Evolutionary conservation across 2,797 vertebrate genomes (phyloP).

Genomic region (Acanthornis magna): DNA sequence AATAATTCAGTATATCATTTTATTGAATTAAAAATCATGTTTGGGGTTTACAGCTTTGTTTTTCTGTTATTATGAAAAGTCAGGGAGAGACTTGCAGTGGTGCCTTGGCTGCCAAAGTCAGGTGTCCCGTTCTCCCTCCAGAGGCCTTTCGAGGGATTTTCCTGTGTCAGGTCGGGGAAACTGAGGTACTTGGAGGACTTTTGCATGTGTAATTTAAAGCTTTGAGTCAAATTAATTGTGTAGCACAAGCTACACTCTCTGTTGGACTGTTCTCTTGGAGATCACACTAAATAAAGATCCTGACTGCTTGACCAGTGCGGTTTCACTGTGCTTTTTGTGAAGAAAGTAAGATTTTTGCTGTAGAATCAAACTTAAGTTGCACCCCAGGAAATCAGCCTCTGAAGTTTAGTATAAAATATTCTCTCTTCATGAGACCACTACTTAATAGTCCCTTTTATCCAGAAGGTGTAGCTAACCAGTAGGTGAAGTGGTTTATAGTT

Average conservation of each 20-base stretch:
- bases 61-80: background rate
- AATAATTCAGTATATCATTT: background rate
- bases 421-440: background rate
- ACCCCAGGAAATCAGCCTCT: background rate
- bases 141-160: background rate
- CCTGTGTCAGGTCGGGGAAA: background rate
- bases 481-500: background rate
- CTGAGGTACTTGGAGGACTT: background rate
- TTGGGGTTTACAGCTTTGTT: background rate
- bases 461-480: background rate
- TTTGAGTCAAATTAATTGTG: background rate
- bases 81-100: background rate
- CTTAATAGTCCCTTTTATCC: background rate
- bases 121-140: background rate
- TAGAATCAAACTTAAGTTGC: background rate
- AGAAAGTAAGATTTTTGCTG: background rate
- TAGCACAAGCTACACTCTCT: background rate
- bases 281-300: background rate
- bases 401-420: background rate
- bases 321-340: background rate
- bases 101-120: background rate
- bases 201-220: background rate
- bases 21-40: background rate
- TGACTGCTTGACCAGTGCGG: background rate
- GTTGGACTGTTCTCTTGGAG: background rate